Evolutionary conservation across 2,797 vertebrate genomes (phyloP).

Genomic region (Coranthus polyacanthus): DNA sequence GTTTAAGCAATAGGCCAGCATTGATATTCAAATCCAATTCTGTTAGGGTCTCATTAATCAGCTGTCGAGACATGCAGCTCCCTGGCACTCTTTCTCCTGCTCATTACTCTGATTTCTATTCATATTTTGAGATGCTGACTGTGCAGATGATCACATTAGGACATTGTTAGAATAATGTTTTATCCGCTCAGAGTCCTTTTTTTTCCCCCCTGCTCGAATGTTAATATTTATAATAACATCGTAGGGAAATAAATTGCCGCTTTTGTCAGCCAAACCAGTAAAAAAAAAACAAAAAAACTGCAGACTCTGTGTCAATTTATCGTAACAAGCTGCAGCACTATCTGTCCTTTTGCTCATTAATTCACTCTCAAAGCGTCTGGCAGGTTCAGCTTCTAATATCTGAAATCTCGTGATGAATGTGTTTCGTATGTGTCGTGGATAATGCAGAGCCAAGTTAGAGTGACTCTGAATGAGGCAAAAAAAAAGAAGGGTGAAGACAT

Average conservation of each 20-base stretch:
- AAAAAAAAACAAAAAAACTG: too few species aligned
- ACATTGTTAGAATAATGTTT: slow-evolving; percentile 16
- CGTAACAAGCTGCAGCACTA: neutral
- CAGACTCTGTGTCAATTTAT: neutral
- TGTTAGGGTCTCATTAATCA: slow-evolving; percentile 73
- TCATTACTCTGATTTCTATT: slow-evolving; percentile 61
- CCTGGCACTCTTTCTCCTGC: slow-evolving; percentile 41
- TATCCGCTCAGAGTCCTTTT: slow-evolving; percentile 4
- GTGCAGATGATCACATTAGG: slow-evolving; percentile 23
- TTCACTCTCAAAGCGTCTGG: neutral
- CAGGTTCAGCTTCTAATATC: neutral
- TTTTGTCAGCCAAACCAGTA: neutral
- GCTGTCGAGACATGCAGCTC: slow-evolving; percentile 43
- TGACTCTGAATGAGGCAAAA: neutral
- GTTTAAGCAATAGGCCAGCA: slow-evolving; percentile 65
- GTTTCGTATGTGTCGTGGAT: slow-evolving; percentile 4
- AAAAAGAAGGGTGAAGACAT: slow-evolving; percentile 14
- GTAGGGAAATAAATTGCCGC: neutral
- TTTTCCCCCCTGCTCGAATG: neutral
- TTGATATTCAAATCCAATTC: slow-evolving; percentile 79
- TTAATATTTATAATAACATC: neutral
- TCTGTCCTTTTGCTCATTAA: too few species aligned
- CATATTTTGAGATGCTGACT: slow-evolving; percentile 22
- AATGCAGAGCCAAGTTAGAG: neutral
- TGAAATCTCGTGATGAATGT: neutral